A percentile compares a stretch with the other conserved stretches of the same genome.
Evolutionary conservation across 1,140 invertebrate species (phyloP).

Genomic region (Procambarus virginalis): DNA sequence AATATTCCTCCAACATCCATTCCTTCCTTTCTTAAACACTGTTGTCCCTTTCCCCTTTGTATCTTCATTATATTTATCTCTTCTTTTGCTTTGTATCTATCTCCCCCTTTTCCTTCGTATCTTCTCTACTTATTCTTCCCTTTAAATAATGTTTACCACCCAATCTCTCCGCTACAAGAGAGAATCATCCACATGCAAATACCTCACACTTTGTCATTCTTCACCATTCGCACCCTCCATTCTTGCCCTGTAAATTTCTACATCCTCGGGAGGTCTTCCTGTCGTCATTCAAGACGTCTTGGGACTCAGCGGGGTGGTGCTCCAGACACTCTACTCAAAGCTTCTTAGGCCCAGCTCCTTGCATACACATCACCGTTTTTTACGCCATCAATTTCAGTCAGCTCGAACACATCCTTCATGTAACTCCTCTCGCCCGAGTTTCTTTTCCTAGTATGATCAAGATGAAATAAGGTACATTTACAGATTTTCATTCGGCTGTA

Average conservation of each 20-base stretch:
- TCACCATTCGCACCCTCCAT: neutral
- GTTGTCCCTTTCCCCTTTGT: neutral
- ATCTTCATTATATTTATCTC: too few species aligned
- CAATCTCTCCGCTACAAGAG: neutral
- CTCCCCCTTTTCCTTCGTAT: neutral
- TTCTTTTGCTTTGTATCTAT: neutral
- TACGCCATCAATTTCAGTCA: constrained; percentile 12
- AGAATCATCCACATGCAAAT: neutral
- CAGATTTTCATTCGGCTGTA: neutral
- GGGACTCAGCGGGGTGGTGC: neutral
- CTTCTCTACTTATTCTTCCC: neutral
- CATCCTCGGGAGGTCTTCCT: neutral
- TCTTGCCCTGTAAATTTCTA: neutral
- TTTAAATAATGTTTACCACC: too few species aligned
- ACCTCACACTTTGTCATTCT: constrained; percentile 9
- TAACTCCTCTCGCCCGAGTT: neutral
- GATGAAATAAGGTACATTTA: neutral
- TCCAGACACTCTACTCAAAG: neutral
- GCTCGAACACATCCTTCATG: neutral
- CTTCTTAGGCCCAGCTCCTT: constrained; percentile 9
- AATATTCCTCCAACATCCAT: neutral
- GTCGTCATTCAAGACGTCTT: neutral
- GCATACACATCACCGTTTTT: constrained; percentile 12
- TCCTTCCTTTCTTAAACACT: neutral
- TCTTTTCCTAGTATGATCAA: neutral